These are phyloP conservation scores for Tenthredo distinguenda DNA, from an alignment of 2,888 invertebrate genomes.

Conservation along the genomic window DNA sequence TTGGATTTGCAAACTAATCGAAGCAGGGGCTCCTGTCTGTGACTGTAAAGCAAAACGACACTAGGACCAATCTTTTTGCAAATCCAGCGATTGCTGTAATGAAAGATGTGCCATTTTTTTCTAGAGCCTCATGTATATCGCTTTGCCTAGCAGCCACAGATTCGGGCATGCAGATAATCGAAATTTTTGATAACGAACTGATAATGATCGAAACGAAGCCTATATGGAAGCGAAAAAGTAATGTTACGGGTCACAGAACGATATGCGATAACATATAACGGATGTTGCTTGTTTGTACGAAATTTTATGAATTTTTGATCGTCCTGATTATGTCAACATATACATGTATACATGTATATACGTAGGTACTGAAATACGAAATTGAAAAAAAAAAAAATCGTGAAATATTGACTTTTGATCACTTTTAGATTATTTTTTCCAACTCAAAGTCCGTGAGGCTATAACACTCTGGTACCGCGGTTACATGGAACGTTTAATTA, in stretches of 20 bases:
- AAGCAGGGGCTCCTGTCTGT: neutral
- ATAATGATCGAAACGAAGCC: neutral
- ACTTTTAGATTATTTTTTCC: slow-evolving; percentile 7
- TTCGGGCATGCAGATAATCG: neutral
- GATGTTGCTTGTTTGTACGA: neutral
- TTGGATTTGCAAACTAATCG: neutral
- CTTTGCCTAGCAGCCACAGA: neutral
- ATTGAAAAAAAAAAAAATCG: neutral
- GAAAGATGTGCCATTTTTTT: neutral
- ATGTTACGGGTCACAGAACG: neutral
- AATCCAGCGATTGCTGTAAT: neutral
- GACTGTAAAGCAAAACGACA: neutral
- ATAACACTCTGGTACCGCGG: slow-evolving; percentile 34
- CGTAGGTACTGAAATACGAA: neutral
- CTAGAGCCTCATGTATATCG: neutral
- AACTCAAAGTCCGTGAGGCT: slow-evolving; percentile 24
- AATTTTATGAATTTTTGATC: neutral
- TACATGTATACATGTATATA: too few species aligned
- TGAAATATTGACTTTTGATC: slow-evolving; percentile 13
- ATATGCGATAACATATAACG: neutral
- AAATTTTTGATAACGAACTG: neutral
- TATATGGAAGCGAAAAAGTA: neutral
- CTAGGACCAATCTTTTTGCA: neutral
- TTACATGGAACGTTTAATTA: slow-evolving; percentile 41
- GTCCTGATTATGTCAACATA: neutral